Conservation (phyloP, 2,797 vertebrate genomes). For the Molossus alvarezi region DNA sequence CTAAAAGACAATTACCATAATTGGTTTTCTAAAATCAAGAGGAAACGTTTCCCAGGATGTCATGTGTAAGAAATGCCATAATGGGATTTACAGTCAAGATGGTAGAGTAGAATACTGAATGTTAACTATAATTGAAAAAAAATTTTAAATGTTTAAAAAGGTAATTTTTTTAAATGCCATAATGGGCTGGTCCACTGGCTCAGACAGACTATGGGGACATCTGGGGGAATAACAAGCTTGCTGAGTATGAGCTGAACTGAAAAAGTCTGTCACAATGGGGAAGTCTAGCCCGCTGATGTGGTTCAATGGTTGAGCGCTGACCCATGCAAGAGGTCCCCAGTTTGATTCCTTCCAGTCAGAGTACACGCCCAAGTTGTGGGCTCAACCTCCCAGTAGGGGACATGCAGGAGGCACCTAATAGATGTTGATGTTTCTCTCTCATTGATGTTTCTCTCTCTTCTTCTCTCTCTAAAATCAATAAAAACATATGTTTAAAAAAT, state of each 20-base stretch:
- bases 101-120: neutral
- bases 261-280: neutral
- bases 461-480: no score
- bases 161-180: neutral
- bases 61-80: neutral
- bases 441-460: no score
- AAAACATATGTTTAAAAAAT: neutral
- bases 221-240: neutral
- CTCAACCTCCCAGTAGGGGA: no score
- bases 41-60: neutral
- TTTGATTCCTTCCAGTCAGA: no score
- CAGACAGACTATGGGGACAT: neutral
- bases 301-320: no score
- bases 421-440: no score
- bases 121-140: neutral
- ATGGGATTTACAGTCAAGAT: neutral
- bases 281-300: neutral
- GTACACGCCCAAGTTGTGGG: no score
- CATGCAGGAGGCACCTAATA: no score
- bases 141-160: neutral
- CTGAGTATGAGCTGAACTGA: neutral
- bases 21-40: conserved; percentile 20
- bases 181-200: neutral
- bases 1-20: neutral
- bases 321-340: no score